Evolutionary conservation across 2,888 invertebrate species (phyloP).

Genomic region (Amitus sp.): DNA sequence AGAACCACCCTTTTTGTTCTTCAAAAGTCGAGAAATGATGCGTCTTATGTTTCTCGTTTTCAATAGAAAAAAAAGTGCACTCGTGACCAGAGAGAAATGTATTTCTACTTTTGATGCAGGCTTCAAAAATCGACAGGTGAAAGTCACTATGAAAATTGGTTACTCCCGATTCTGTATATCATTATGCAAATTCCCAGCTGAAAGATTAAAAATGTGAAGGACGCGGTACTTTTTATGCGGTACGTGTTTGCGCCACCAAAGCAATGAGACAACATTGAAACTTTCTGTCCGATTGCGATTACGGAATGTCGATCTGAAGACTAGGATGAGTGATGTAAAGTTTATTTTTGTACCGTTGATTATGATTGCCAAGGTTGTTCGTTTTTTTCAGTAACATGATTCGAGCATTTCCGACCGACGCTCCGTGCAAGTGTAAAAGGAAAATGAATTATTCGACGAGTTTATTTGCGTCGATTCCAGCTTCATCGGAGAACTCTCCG

Average conservation of each 20-base stretch:
- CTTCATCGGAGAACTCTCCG: too few species aligned
- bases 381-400: background rate
- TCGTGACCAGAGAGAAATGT: slow-evolving; percentile 23
- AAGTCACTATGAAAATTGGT: slow-evolving; percentile 32
- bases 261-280: background rate
- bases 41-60: too few species aligned
- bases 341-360: too few species aligned
- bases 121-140: slow-evolving; percentile 29
- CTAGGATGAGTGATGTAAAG: too few species aligned
- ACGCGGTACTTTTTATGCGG: slow-evolving; percentile 27
- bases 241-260: slow-evolving; percentile 11
- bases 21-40: too few species aligned
- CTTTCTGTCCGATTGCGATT: too few species aligned
- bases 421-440: background rate
- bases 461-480: background rate
- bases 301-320: too few species aligned
- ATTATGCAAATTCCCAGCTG: slow-evolving; percentile 7
- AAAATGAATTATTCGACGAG: background rate
- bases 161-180: background rate
- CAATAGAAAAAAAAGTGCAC: too few species aligned
- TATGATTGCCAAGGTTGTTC: background rate
- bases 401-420: background rate
- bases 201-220: slow-evolving; percentile 34
- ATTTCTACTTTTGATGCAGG: slow-evolving; percentile 9
- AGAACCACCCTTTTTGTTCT: too few species aligned